A percentile compares a stretch with the other conserved stretches of the same genome.
Evolutionary conservation across 2,888 invertebrate genomes (phyloP).

Genomic region (Abrostola triplasia): DNA sequence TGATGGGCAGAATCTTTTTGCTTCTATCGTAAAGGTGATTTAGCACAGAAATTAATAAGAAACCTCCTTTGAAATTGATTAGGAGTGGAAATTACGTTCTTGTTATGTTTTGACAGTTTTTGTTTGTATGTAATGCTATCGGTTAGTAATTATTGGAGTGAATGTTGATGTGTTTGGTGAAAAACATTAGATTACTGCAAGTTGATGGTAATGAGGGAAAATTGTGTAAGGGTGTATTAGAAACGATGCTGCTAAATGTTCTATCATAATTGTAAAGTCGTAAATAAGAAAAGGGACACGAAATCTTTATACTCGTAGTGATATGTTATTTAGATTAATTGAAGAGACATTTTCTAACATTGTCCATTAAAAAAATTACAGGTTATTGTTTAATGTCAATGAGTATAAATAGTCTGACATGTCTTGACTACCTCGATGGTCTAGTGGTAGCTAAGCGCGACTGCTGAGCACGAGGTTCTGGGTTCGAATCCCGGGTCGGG

Average conservation of each 20-base stretch:
- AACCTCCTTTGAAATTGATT: constrained; percentile 79
- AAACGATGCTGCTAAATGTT: neutral
- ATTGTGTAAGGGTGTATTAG: neutral
- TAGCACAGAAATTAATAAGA: constrained; percentile 82
- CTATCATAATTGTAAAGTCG: neutral
- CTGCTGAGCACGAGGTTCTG: too few species aligned
- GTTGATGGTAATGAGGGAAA: constrained; percentile 15
- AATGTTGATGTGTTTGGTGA: constrained; percentile 14
- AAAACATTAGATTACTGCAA: constrained; percentile 32
- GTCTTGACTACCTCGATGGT: too few species aligned
- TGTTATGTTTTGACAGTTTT: constrained; percentile 49
- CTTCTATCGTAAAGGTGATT: constrained; percentile 80
- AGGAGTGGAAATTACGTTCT: constrained; percentile 72
- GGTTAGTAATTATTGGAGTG: constrained; percentile 4
- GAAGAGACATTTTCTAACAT: too few species aligned
- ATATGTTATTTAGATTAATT: neutral
- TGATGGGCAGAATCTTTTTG: constrained; percentile 83
- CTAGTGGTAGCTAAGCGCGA: too few species aligned
- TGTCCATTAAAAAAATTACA: too few species aligned
- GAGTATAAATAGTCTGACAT: too few species aligned
- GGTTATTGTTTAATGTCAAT: too few species aligned
- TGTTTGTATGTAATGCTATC: constrained; percentile 36
- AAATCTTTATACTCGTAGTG: neutral
- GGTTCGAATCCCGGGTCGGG: too few species aligned
- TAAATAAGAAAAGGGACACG: neutral